These are phyloP conservation scores for Leptogaster cylindrica DNA, from an alignment of 2,888 invertebrate genomes.

Conservation along the genomic window DNA sequence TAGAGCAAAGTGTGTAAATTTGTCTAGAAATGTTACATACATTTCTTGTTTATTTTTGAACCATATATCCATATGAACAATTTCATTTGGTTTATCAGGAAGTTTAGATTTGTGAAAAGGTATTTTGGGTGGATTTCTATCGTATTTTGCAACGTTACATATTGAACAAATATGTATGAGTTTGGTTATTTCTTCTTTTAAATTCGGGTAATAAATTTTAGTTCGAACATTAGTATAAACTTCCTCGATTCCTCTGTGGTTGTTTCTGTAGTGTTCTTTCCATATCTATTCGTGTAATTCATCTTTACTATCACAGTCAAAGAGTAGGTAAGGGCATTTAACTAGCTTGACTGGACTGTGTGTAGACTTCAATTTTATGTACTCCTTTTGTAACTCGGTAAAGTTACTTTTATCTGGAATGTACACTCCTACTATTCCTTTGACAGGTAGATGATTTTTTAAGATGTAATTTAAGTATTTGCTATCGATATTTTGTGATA, in stretches of 20 bases:
- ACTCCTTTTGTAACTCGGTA: background rate
- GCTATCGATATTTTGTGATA: background rate
- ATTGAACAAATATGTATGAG: background rate
- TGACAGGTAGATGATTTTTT: conserved; percentile 9
- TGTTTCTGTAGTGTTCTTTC: background rate
- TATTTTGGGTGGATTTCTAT: background rate
- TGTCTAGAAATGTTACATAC: background rate
- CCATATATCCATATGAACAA: too few species aligned
- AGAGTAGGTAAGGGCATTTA: background rate
- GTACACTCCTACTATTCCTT: background rate
- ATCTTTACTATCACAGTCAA: background rate
- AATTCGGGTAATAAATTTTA: background rate
- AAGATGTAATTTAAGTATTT: background rate
- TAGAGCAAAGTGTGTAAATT: background rate
- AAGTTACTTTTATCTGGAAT: too few species aligned
- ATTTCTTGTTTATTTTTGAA: too few species aligned
- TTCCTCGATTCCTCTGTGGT: background rate
- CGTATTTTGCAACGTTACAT: too few species aligned
- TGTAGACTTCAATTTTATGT: too few species aligned
- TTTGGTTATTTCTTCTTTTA: background rate
- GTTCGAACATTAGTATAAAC: background rate
- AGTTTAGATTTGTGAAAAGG: background rate
- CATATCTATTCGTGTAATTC: background rate
- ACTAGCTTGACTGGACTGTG: background rate
- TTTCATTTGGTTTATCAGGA: too few species aligned